A percentile compares a stretch with the other conserved stretches of the same genome.
Conservation (phyloP, 2,888 invertebrate species). For the Autographa pulchrina region DNA sequence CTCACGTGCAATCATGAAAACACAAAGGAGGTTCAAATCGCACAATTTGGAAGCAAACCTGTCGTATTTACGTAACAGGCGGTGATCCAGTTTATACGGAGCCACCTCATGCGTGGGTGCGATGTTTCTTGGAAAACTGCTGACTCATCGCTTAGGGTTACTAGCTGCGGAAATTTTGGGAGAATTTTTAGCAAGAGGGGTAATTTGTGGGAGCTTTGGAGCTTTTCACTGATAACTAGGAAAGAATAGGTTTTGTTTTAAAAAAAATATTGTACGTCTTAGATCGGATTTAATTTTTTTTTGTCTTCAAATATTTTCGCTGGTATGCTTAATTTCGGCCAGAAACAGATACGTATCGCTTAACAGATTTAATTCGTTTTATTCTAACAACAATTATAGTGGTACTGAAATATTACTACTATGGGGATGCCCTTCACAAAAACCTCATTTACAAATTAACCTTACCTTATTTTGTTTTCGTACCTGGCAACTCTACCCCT, state of each 20-base stretch:
- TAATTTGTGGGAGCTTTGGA: neutral
- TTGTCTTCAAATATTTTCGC: too few species aligned
- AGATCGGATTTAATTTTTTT: too few species aligned
- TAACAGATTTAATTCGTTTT: too few species aligned
- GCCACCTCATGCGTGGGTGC: conserved; percentile 25
- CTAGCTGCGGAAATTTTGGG: neutral
- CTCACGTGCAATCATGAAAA: neutral
- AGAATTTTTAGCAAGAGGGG: neutral
- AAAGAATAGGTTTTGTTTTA: too few species aligned
- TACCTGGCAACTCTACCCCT: conserved; percentile 37
- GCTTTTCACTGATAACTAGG: too few species aligned
- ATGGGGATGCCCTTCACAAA: too few species aligned
- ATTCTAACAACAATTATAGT: too few species aligned
- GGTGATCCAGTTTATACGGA: conserved; percentile 2
- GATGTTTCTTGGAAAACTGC: conserved; percentile 38
- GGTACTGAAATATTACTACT: too few species aligned
- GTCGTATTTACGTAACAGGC: conserved; percentile 25
- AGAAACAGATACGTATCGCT: too few species aligned
- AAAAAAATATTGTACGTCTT: too few species aligned
- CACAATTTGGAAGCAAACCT: conserved; percentile 11
- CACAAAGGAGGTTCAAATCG: neutral
- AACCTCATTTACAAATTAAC: conserved; percentile 2
- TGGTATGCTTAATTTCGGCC: too few species aligned
- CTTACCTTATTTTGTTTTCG: neutral
- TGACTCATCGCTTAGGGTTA: conserved; percentile 52